These are phyloP conservation scores for Myotis planiceps DNA, from an alignment of 2,797 vertebrate genomes.

Conservation along the genomic window DNA sequence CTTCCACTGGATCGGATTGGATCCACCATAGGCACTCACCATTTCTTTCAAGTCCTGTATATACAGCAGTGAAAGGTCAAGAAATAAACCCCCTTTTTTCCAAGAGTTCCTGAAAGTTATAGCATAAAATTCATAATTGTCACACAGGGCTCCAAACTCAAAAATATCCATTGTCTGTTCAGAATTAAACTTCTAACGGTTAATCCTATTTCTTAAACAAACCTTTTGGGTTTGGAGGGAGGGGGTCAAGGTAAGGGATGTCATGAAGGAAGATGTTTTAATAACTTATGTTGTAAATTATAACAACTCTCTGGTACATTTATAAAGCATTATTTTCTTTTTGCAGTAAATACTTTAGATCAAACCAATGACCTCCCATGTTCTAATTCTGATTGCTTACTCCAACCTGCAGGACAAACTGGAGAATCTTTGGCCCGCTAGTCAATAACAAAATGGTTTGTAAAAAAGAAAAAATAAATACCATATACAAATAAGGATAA, in stretches of 20 bases:
- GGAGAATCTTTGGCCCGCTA: conserved; percentile 85
- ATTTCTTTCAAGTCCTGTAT: conserved; percentile 81
- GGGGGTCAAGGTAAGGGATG: background rate
- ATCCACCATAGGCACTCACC: conserved; percentile 39
- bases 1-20: conserved; percentile 67
- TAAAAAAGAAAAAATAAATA: conserved; percentile 87
- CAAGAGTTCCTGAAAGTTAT: conserved; percentile 66
- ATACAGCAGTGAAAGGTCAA: conserved; percentile 70
- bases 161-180: conserved; percentile 61
- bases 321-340: conserved; percentile 73
- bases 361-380: conserved; percentile 69
- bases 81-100: conserved; percentile 31
- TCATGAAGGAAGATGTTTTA: conserved; percentile 28
- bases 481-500: conserved; percentile 91
- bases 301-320: conserved; percentile 77
- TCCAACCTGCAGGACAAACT: conserved; percentile 74
- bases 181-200: conserved; percentile 72
- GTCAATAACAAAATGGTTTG: conserved; percentile 82
- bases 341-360: conserved; percentile 71
- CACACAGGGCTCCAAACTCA: conserved; percentile 61
- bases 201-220: conserved; percentile 64
- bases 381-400: conserved; percentile 65
- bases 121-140: conserved; percentile 70
- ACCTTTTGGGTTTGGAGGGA: conserved; percentile 13
- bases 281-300: conserved; percentile 38